Conservation (phyloP, 2,797 vertebrate genomes). For the Ataeniobius toweri region DNA sequence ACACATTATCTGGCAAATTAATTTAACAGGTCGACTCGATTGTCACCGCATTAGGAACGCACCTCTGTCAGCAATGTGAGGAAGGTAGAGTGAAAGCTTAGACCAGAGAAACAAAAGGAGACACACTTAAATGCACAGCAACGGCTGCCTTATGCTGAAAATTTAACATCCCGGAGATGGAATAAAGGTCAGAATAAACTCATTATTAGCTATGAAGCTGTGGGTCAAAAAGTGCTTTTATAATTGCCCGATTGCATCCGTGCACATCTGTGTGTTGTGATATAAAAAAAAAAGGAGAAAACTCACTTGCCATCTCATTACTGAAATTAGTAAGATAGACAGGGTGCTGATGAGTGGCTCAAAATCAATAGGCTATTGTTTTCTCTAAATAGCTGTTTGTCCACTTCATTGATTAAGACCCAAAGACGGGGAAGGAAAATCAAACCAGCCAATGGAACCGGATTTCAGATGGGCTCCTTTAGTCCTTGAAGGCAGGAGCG, state of each 20-base stretch:
- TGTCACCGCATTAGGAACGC: conserved; percentile 71
- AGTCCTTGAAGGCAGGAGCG: conserved; percentile 43
- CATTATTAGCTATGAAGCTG: conserved; percentile 16
- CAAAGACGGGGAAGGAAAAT: conserved; percentile 70
- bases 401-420: conserved; percentile 76
- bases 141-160: conserved; percentile 14
- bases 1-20: conserved; percentile 86
- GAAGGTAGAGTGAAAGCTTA: conserved; percentile 45
- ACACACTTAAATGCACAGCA: conserved; percentile 32
- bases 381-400: conserved; percentile 80
- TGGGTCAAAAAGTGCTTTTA: conserved; percentile 28
- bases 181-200: conserved; percentile 25
- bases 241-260: conserved; percentile 16
- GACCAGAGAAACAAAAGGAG: conserved; percentile 28
- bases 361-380: conserved; percentile 76
- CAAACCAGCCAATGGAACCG: conserved; percentile 71
- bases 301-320: conserved; percentile 66
- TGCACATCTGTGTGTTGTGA: not conserved
- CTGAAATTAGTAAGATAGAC: conserved; percentile 73
- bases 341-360: conserved; percentile 68
- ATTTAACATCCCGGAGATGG: conserved; percentile 21
- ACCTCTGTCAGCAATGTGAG: conserved; percentile 54
- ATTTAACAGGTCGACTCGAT: conserved; percentile 80
- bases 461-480: conserved; percentile 61
- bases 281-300: conserved; percentile 37